These are phyloP conservation scores for Arenicola marina DNA, from an alignment of 2,888 invertebrate genomes.

Conservation along the genomic window DNA sequence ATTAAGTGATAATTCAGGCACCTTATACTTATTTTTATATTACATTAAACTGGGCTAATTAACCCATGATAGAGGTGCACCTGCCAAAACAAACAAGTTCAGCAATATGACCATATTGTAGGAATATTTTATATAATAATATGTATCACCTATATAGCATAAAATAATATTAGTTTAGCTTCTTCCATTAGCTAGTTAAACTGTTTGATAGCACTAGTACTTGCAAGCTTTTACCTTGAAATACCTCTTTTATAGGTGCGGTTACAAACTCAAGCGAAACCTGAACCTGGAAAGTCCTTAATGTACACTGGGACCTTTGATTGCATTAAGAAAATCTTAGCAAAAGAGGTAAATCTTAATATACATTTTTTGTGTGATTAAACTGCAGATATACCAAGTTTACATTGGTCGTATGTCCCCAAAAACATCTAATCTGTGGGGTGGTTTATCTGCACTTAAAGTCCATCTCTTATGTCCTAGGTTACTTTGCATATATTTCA, in stretches of 20 bases:
- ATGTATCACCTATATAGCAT: neutral
- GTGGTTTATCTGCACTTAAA: too few species aligned
- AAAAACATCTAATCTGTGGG: too few species aligned
- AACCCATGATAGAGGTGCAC: neutral
- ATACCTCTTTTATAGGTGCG: conserved; percentile 80
- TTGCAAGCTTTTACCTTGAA: too few species aligned
- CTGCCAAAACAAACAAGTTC: neutral
- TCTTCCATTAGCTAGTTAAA: too few species aligned
- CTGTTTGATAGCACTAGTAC: too few species aligned
- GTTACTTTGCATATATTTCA: neutral
- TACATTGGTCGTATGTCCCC: too few species aligned
- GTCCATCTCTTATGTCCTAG: too few species aligned
- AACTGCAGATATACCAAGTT: too few species aligned
- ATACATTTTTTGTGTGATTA: too few species aligned
- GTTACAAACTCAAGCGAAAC: conserved; percentile 91
- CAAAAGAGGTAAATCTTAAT: conserved; percentile 76
- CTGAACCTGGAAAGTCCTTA: conserved; percentile 75
- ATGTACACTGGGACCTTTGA: conserved; percentile 89
- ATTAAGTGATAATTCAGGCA: neutral
- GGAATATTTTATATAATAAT: neutral
- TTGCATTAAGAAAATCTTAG: conserved; percentile 87
- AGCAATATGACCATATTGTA: neutral
- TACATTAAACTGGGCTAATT: too few species aligned
- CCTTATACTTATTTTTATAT: too few species aligned
- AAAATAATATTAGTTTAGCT: neutral